These are phyloP conservation scores for Drosophila tristis DNA, from an alignment of 1,140 invertebrate genomes.

Conservation along the genomic window DNA sequence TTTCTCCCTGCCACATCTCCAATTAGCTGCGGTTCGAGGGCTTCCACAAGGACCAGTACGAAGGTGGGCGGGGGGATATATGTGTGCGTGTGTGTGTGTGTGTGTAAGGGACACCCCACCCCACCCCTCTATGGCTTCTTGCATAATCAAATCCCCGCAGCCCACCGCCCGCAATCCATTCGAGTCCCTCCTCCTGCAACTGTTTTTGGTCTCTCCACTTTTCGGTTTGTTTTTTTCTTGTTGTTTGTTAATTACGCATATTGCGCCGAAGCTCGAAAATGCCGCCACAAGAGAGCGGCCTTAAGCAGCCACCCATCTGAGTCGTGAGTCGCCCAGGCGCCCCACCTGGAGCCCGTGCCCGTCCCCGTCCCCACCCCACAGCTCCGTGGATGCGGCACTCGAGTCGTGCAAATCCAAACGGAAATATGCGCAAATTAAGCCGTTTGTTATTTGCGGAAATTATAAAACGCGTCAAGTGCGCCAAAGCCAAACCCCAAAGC, in stretches of 20 bases:
- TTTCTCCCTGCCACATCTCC: too few species aligned
- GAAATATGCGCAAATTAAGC: conserved; percentile 82
- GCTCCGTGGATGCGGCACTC: conserved; percentile 46
- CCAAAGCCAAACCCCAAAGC: conserved; percentile 45
- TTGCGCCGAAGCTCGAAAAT: conserved; percentile 39
- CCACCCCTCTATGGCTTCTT: too few species aligned
- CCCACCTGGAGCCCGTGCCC: neutral
- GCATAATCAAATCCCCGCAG: too few species aligned
- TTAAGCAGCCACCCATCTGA: neutral
- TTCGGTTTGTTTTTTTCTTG: neutral
- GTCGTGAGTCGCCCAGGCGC: neutral
- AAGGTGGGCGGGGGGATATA: too few species aligned
- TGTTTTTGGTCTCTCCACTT: too few species aligned
- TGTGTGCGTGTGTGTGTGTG: too few species aligned
- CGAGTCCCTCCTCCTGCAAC: too few species aligned
- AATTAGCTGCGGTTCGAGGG: too few species aligned
- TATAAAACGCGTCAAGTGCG: conserved; percentile 81
- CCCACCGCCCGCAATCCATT: too few species aligned
- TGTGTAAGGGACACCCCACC: too few species aligned
- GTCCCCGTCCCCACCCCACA: too few species aligned
- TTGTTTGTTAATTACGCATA: conserved; percentile 44
- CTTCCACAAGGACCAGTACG: too few species aligned
- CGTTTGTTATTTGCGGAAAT: conserved; percentile 81
- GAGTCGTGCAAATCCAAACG: conserved; percentile 80
- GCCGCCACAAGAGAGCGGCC: conserved; percentile 13